phyloP scores from a whole-genome alignment of 2,113 vertebrate species.

The Indri indri region DNA sequence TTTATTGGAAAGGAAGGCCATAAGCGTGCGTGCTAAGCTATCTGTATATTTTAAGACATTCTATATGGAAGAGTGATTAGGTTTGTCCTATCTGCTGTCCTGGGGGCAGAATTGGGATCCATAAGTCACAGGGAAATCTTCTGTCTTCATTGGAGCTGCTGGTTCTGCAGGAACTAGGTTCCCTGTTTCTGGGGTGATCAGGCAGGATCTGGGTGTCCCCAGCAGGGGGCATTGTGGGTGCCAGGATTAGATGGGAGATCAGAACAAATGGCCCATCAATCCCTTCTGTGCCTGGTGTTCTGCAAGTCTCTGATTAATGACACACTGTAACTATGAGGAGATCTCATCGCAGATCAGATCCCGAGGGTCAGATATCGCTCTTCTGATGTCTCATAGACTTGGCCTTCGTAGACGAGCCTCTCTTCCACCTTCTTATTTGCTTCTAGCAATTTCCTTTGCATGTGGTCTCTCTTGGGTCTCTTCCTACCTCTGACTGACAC shows the following conservation, averaged over 20 bases:
- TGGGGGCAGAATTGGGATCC: not conserved
- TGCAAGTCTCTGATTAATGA: not conserved
- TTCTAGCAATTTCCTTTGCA: not conserved
- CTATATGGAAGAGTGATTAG: not conserved
- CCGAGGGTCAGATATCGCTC: no score
- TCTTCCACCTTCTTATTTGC: not conserved
- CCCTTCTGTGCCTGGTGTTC: not conserved
- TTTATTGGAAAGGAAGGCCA: not conserved
- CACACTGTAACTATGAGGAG: not conserved
- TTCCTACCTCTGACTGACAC: not conserved
- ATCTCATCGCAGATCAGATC: not conserved
- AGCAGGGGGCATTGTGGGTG: rapidly evolving
- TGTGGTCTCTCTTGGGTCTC: not conserved
- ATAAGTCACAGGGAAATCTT: not conserved
- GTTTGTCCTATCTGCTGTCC: not conserved
- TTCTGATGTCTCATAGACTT: not conserved
- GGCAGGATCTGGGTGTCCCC: not conserved
- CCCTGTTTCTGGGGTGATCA: not conserved
- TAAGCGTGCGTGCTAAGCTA: not conserved
- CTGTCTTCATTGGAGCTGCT: not conserved
- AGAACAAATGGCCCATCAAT: not conserved
- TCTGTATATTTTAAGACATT: not conserved
- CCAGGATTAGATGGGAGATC: not conserved
- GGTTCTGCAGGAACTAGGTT: not conserved
- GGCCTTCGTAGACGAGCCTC: not conserved